Evolutionary conservation across 2,797 vertebrate genomes (phyloP).

Genomic region (Avahi laniger): DNA sequence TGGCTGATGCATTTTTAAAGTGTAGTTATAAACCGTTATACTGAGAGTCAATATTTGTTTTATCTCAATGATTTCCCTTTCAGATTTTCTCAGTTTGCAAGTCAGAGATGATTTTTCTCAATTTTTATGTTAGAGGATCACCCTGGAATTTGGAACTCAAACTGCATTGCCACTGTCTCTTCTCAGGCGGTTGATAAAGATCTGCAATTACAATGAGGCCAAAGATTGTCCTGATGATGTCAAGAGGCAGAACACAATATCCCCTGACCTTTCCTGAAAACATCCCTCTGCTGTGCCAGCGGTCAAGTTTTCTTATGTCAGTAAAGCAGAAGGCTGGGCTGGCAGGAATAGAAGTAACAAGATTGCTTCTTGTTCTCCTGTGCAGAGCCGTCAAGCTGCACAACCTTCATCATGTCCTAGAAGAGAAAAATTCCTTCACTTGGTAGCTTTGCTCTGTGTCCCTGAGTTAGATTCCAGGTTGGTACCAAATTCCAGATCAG

Average conservation of each 20-base stretch:
- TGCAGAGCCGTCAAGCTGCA: background rate
- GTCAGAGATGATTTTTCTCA: conserved; percentile 37
- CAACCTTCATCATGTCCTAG: background rate
- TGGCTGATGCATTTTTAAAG: conserved; percentile 17
- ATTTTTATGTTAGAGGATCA: background rate
- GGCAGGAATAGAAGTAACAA: conserved; percentile 11
- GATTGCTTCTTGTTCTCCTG: background rate
- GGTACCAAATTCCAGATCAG: background rate
- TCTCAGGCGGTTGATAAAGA: conserved; percentile 21
- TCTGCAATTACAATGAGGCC: conserved; percentile 42
- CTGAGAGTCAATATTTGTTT: conserved; percentile 47
- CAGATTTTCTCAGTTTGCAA: conserved; percentile 35
- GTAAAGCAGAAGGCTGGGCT: background rate
- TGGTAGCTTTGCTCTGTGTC: background rate
- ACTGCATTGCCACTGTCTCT: background rate
- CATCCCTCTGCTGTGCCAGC: background rate
- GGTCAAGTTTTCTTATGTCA: background rate
- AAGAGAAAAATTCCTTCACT: background rate
- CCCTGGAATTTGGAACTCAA: conserved; percentile 32
- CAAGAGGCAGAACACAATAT: conserved; percentile 13
- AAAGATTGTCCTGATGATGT: conserved; percentile 24
- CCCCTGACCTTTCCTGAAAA: conserved; percentile 36
- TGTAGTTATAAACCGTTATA: conserved; percentile 4
- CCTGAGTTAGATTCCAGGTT: background rate
- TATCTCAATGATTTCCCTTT: conserved; percentile 38